Evolutionary conservation across 2,797 vertebrate genomes (phyloP).

Genomic region (Labeo calbasu): DNA sequence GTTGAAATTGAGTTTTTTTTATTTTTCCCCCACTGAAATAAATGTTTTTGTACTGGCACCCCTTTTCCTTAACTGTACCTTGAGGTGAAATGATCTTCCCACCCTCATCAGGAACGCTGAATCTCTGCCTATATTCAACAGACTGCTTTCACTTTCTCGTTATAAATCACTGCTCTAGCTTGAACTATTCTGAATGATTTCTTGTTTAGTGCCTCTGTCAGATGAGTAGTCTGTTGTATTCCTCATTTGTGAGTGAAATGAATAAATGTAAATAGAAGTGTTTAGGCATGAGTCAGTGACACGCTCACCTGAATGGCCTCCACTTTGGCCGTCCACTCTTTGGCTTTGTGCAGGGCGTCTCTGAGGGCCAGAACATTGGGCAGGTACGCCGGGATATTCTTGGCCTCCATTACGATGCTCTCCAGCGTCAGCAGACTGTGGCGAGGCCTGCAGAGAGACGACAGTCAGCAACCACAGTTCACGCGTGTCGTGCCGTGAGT

Average conservation of each 20-base stretch:
- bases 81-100: too few relatives aligned
- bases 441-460: slow-evolving; percentile 80
- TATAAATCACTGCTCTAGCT: background rate
- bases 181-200: background rate
- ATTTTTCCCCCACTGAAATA: too few relatives aligned
- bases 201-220: background rate
- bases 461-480: background rate
- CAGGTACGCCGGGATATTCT: slow-evolving; percentile 95
- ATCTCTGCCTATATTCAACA: background rate
- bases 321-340: slow-evolving; percentile 94
- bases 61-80: too few relatives aligned
- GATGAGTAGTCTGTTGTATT: background rate
- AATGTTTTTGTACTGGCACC: too few relatives aligned
- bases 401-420: slow-evolving; percentile 92
- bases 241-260: background rate
- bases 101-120: background rate
- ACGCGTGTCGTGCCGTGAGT: too few relatives aligned
- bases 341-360: slow-evolving; percentile 93
- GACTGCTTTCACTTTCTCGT: background rate
- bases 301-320: slow-evolving; percentile 91
- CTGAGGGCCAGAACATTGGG: slow-evolving; percentile 93
- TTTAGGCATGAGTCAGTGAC: background rate
- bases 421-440: slow-evolving; percentile 93
- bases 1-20: too few relatives aligned
- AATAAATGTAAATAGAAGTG: background rate